Evolutionary conservation across 2,888 invertebrate species (phyloP).

Genomic region (Rhagium mordax): DNA sequence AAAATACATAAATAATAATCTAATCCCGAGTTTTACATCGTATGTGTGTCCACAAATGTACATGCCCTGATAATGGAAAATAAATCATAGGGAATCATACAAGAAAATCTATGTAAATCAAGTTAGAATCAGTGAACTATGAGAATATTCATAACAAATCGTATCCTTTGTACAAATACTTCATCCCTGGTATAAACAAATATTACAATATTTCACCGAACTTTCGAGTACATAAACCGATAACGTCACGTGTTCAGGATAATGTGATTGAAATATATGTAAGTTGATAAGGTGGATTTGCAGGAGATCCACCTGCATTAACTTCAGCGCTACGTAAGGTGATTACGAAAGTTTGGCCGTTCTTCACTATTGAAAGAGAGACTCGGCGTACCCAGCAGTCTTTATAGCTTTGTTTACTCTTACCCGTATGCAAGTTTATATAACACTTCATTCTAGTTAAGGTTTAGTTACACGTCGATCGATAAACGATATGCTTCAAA

Average conservation of each 20-base stretch:
- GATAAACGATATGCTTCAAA: slow-evolving; percentile 42
- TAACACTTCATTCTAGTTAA: slow-evolving; percentile 61
- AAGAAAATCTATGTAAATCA: too few species aligned
- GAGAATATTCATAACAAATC: background rate
- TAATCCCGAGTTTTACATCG: too few species aligned
- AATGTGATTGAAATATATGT: slow-evolving; percentile 54
- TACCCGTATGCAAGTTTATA: slow-evolving; percentile 64
- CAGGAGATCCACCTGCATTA: slow-evolving; percentile 62
- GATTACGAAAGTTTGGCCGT: slow-evolving; percentile 68
- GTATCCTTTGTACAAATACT: slow-evolving; percentile 13
- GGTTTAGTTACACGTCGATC: slow-evolving; percentile 35
- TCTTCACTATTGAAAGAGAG: slow-evolving; percentile 63
- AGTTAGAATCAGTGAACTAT: too few species aligned
- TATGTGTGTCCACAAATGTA: too few species aligned
- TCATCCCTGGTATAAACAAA: background rate
- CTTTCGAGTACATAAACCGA: slow-evolving; percentile 24
- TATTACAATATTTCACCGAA: slow-evolving; percentile 27
- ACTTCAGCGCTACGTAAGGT: slow-evolving; percentile 61
- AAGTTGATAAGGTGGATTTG: slow-evolving; percentile 57
- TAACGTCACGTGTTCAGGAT: slow-evolving; percentile 30
- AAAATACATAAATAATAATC: too few species aligned
- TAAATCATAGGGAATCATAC: too few species aligned
- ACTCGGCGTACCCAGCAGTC: slow-evolving; percentile 60
- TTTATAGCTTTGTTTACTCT: slow-evolving; percentile 69
- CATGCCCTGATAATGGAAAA: too few species aligned